These are phyloP conservation scores for Autographa gamma DNA, from an alignment of 2,888 invertebrate species.

Conservation along the genomic window DNA sequence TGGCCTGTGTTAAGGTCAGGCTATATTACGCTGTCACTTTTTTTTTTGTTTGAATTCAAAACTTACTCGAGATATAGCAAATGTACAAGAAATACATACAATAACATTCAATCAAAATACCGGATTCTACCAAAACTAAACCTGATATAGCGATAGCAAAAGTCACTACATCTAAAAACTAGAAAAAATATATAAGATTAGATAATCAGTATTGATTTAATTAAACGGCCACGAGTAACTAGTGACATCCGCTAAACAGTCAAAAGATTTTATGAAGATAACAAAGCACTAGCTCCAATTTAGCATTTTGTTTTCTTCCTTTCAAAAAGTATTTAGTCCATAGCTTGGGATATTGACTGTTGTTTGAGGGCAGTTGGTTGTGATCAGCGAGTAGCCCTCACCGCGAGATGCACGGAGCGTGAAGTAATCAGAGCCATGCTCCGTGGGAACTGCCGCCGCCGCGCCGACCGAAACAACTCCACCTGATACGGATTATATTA, in stretches of 20 bases:
- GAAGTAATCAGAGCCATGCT: slow-evolving; percentile 43
- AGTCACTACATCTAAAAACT: background rate
- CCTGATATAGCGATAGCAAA: background rate
- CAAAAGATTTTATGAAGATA: too few relatives aligned
- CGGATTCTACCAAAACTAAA: background rate
- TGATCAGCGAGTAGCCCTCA: slow-evolving; percentile 14
- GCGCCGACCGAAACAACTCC: background rate
- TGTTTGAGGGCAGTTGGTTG: background rate
- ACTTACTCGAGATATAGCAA: too few relatives aligned
- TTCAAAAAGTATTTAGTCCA: too few relatives aligned
- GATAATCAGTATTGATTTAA: background rate
- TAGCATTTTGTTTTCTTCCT: too few relatives aligned
- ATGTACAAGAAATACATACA: too few relatives aligned
- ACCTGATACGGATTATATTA: slow-evolving; percentile 1
- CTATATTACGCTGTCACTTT: background rate
- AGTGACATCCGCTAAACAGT: too few relatives aligned
- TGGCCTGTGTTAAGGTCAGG: slow-evolving; percentile 14
- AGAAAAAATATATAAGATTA: background rate
- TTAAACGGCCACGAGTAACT: background rate
- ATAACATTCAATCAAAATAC: background rate
- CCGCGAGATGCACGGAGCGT: slow-evolving; percentile 39
- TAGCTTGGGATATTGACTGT: background rate
- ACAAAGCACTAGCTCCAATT: too few relatives aligned
- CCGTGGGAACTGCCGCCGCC: slow-evolving; percentile 49
- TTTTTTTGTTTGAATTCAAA: background rate